Evolutionary conservation across 2,113 vertebrate species (phyloP).

Genomic region (Rhinogobius similis): DNA sequence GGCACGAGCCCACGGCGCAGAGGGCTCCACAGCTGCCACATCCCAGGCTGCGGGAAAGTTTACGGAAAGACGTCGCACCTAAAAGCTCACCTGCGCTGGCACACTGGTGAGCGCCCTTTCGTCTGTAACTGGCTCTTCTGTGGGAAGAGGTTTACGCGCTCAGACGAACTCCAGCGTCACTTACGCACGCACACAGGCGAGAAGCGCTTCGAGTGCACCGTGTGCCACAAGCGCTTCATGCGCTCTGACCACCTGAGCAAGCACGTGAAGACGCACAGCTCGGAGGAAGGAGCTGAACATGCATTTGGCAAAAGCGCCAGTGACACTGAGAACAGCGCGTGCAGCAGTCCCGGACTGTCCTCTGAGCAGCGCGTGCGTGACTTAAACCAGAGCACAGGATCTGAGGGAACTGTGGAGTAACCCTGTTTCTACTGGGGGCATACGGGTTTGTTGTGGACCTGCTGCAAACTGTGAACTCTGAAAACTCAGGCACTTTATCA

Average conservation of each 20-base stretch:
- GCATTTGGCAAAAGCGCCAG: constrained; percentile 82
- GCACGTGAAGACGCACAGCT: constrained; percentile 87
- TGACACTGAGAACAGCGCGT: constrained; percentile 88
- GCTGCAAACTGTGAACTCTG: constrained; percentile 15
- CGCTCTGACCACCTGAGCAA: constrained; percentile 93
- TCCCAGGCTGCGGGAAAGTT: constrained; percentile 90
- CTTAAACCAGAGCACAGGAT: constrained; percentile 39
- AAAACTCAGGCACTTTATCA: constrained; percentile 68
- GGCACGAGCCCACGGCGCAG: constrained; percentile 85
- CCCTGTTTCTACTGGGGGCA: neutral
- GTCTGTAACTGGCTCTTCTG: constrained; percentile 95
- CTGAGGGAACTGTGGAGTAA: constrained; percentile 64
- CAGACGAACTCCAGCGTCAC: constrained; percentile 92
- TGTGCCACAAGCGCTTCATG: constrained; percentile 93
- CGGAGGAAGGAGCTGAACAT: constrained; percentile 66
- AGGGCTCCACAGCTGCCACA: constrained; percentile 91
- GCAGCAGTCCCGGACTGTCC: constrained; percentile 86
- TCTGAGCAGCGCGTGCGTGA: constrained; percentile 80
- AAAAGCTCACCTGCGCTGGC: constrained; percentile 93
- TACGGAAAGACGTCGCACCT: constrained; percentile 93
- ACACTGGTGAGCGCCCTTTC: constrained; percentile 91
- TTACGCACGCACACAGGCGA: constrained; percentile 95
- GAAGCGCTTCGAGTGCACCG: constrained; percentile 87
- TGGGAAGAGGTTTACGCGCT: constrained; percentile 90
- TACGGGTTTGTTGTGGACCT: constrained; percentile 25